A percentile compares a stretch with the other conserved stretches of the same genome.
Evolutionary conservation across 2,888 invertebrate species (phyloP).

Genomic region (Chironomus riparius): DNA sequence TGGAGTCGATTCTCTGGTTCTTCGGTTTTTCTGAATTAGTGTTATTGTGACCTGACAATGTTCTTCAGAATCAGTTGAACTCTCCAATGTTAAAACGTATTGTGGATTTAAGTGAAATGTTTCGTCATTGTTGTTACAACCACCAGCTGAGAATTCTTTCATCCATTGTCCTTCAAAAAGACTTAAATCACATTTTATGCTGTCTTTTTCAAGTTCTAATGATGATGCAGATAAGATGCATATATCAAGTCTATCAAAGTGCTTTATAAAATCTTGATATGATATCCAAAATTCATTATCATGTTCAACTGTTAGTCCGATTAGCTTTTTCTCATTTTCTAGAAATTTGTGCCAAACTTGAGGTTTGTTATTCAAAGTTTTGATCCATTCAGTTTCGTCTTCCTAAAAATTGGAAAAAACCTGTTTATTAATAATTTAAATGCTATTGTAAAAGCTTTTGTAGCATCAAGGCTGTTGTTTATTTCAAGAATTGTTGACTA

Average conservation of each 20-base stretch:
- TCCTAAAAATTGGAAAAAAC: slow-evolving; percentile 43
- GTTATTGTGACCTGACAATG: slow-evolving; percentile 90
- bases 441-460: no score
- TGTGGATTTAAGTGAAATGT: slow-evolving; percentile 93
- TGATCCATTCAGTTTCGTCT: slow-evolving; percentile 91
- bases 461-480: no score
- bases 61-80: slow-evolving; percentile 73
- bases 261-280: slow-evolving; percentile 75
- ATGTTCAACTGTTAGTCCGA: slow-evolving; percentile 80
- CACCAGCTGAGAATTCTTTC: slow-evolving; percentile 80
- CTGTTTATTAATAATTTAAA: no score
- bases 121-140: slow-evolving; percentile 84
- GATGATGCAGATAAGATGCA: slow-evolving; percentile 95
- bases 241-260: slow-evolving; percentile 79
- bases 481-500: no score
- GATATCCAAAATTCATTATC: slow-evolving; percentile 99
- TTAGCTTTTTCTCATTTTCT: slow-evolving; percentile 70
- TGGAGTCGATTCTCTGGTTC: slow-evolving; percentile 79
- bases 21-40: slow-evolving; percentile 93
- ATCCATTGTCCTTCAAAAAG: slow-evolving; percentile 93
- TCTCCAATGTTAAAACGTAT: slow-evolving; percentile 72
- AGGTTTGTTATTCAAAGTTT: slow-evolving; percentile 86
- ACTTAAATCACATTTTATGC: slow-evolving; percentile 85
- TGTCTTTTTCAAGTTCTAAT: slow-evolving; percentile 60
- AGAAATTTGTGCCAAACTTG: slow-evolving; percentile 87